Base-by-base conservation (phyloP, 2,113 vertebrate genomes). In the Vicugna pacos region DNA sequence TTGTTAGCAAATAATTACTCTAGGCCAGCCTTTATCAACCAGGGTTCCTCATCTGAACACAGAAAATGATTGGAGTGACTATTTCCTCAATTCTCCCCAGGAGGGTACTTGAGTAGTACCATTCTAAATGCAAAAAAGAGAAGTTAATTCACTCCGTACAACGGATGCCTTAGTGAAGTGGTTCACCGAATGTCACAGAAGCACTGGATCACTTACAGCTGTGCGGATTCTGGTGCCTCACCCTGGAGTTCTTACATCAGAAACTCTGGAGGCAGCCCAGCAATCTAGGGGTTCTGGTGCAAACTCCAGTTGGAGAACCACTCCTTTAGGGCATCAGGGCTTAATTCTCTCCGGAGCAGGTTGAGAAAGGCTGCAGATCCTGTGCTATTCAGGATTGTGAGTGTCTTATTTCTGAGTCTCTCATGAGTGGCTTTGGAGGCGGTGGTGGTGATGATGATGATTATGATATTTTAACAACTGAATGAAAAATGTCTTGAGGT, bases 21-120 rank as follows among this genome's bases (percentile, higher is more conserved):
- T 76, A 94, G 95, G 87, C 38, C 65, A 96, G 73, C 89, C 85
- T 97, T 89, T 76, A 50, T 87, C 89, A 97, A 72, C 82, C 54
- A 62, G 80, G 52, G 46, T 93, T 91, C 73, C 19, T 73, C 72
- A 16, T 69, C 87, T 73, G 82, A 93, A 54, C 20, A 48, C 67
- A 65, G 54, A 64, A 91, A 19, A 73, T 76, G 60, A 79, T 42
- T 28, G 67, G 77, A 83, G 12, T 62, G 20, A 88, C 80, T 65
- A 0, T 81, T 80, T 81, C 56, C 62, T 94, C 48, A 73, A 0
- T 89, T 89, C 72, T 94, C 38, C n/a, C 60, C 10, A 19, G 32
- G 64, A 62, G 58, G 54, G 48, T 94, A 50, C 38, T 6, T 48
- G 9, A 69, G 42, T 48, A 5, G 7, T 75, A 20, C 24, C 52